Evolutionary conservation across 2,113 vertebrate species (phyloP), one percentile per base, ranked within the genome.

Genomic region (Heterocephalus glaber): DNA sequence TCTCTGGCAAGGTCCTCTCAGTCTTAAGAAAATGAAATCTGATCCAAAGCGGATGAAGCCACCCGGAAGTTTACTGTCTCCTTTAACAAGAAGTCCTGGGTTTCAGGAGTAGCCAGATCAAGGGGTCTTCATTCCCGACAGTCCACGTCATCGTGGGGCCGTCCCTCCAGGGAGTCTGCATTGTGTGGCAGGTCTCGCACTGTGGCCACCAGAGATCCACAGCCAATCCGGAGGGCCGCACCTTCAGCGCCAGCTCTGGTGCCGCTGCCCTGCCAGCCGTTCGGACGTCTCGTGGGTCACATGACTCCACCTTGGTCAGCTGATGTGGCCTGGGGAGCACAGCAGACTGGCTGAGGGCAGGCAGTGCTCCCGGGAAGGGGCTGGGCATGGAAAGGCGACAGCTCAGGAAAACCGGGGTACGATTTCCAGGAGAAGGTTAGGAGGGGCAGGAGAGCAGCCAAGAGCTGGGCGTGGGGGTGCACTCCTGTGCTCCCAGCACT

Each of bases 81-180:
- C 88, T 86, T 82, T 76, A 56, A 76, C 58, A 56, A 41, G 66
- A 77, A 56, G 11, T 41, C 12, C n/a, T 93, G 79, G 79, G 33
- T 68, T 94, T 81, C 84, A 92, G 72, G 80, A 72, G 63, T 22
- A 76, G 49, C n/a, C 63, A 44, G 58, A 95, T 93, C 77, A 38
- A 89, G 90, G 24, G 1, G 30, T 33, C 28, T 38, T 44, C 41
- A 47, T 14, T 81, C 52, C n/a, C 3, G 10, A 54, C 20, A 52
- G 47, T 19, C 85, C 44, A 77, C 2, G 41, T 72, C 16, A 28
- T 35, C 38, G 58, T 26, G 38, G 44, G 13, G 33, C n/a, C 60
- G 58, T 92, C 76, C 49, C 70, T 81, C 20, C n/a, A 9, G 22
- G 35, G 14, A 52, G 41, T 70, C 56, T 60, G 47, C 10, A 38